phyloP scores from a whole-genome alignment of 2,113 vertebrate genomes.

The Gymnocephalus cernua region DNA sequence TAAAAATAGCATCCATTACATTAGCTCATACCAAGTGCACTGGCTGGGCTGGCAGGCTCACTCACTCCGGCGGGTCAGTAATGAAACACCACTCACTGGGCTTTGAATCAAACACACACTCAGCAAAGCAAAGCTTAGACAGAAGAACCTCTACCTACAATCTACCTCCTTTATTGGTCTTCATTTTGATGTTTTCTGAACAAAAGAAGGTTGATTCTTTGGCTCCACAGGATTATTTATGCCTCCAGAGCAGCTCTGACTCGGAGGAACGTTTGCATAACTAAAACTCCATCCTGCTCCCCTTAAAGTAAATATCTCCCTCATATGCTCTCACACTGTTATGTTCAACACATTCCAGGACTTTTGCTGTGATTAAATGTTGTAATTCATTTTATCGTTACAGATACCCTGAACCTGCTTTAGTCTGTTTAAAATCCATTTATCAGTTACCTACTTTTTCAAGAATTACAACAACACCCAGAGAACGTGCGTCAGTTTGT shows the following conservation, averaged over 20 bases:
- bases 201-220: background rate
- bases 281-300: slow-evolving; percentile 8
- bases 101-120: slow-evolving; percentile 20
- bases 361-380: slow-evolving; percentile 14
- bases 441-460: slow-evolving; percentile 13
- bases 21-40: slow-evolving; percentile 30
- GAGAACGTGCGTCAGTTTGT: background rate
- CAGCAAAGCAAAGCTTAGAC: background rate
- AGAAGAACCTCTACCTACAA: background rate
- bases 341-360: slow-evolving; percentile 38
- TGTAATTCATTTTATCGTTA: background rate
- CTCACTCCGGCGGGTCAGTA: slow-evolving; percentile 36
- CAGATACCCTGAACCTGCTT: background rate
- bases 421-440: slow-evolving; percentile 12
- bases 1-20: slow-evolving; percentile 62
- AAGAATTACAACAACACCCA: slow-evolving; percentile 6
- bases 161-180: background rate
- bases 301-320: slow-evolving; percentile 44
- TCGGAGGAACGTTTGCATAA: slow-evolving; percentile 1
- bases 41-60: slow-evolving; percentile 19
- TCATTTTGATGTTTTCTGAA: background rate
- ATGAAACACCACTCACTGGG: slow-evolving; percentile 22
- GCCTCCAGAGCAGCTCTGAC: slow-evolving; percentile 9
- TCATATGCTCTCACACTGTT: slow-evolving; percentile 14
- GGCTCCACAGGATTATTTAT: background rate